Evolutionary conservation across 2,888 invertebrate species (phyloP), one percentile per base, ranked within the genome.

Genomic region (Scelioninae gen. 2): DNA sequence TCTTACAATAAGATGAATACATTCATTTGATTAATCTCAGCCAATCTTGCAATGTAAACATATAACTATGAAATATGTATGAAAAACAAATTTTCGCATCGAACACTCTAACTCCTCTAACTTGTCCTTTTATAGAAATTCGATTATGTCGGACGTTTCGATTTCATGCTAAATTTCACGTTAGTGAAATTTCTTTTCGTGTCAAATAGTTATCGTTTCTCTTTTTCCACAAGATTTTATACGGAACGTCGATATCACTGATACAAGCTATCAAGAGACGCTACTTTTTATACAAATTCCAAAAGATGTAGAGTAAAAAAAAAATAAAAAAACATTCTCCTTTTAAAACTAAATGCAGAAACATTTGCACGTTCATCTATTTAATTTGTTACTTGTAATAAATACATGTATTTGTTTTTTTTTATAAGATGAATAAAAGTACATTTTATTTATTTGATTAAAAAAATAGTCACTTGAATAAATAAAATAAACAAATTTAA

Each of bases 41-140:
- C 50, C 43, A 35, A 35, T 35, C 46, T 63, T 63, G 35, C 43
- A 48, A 63, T 48, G 48, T 69, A 58, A 58, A 46, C 63, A 63
- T 33, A 57, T 41, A 3, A 4, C 46, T 25, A 55, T 63, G 41
- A 53, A 63, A 63, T 50, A 70, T 63, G 48, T 37, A 25, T 55
- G 10, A 10, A 6, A 53, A 46, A 60, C 45, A 69, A 52, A 52
- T 52, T 50, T 43, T 25, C 52, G 13, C 37, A 15, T 31, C 63
- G 13, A 63, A 33, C 48, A 7, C 11, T 6, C 11, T 15, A 39
- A 50, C 31, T 61, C n/a, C n/a, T n/a, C n/a, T n/a, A n/a, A n/a
- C n/a, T n/a, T 33, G 37, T 13, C 9, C 25, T 6, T 33, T n/a
- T 5, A 10, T 16, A 22, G 16, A 9, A n/a, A 53, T 37, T 35